Evolutionary conservation across 2,113 vertebrate genomes (phyloP).

Genomic region (Vireo altiloquus): DNA sequence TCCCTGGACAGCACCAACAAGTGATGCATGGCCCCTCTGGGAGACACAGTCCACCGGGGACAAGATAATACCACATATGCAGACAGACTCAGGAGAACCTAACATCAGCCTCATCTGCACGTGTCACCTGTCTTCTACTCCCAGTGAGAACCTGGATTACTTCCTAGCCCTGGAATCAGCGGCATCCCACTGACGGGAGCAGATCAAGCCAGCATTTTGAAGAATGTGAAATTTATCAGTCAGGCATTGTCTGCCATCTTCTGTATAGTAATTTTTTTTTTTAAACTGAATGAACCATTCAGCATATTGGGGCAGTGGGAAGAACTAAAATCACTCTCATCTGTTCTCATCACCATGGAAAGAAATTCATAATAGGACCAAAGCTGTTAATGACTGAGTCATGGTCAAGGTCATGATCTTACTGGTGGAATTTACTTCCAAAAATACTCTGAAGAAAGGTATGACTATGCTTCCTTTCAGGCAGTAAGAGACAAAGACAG

Average conservation of each 20-base stretch:
- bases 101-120: background rate
- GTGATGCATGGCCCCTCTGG: background rate
- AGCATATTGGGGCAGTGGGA: background rate
- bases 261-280: background rate
- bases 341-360: background rate
- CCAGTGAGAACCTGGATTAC: background rate
- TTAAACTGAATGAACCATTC: background rate
- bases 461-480: background rate
- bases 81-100: background rate
- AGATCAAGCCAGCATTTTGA: background rate
- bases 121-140: background rate
- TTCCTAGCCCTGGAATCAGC: background rate
- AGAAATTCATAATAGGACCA: background rate
- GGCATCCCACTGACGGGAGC: background rate
- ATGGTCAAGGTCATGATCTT: background rate
- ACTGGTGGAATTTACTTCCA: background rate
- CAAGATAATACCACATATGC: rapidly evolving
- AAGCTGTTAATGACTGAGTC: background rate
- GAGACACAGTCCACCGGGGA: rapidly evolving
- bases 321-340: background rate
- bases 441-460: background rate
- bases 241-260: background rate
- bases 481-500: background rate
- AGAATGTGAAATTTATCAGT: background rate
- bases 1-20: background rate